phyloP scores from a whole-genome alignment of 2,113 vertebrate species.

The Lepisosteus osseus region DNA sequence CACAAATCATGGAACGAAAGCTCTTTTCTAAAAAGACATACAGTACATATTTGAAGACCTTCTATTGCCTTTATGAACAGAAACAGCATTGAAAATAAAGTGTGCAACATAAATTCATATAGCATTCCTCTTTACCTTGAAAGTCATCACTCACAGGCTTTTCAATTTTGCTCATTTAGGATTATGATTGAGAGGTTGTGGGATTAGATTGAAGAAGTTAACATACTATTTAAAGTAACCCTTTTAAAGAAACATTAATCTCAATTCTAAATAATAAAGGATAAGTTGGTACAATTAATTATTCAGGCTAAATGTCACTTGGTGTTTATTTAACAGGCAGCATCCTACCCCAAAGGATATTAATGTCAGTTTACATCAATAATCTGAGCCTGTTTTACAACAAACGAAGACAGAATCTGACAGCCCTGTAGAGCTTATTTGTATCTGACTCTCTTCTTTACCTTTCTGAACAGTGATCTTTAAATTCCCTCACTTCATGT shows the following conservation, averaged over 20 bases:
- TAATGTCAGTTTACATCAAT: slow-evolving; percentile 35
- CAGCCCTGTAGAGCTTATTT: no score
- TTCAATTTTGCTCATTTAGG: slow-evolving; percentile 17
- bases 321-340: slow-evolving; percentile 32
- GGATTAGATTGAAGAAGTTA: slow-evolving; percentile 15
- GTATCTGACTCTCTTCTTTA: no score
- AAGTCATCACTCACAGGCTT: no score
- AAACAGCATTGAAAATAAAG: no score
- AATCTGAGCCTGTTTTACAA: slow-evolving; percentile 22
- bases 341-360: slow-evolving; percentile 30
- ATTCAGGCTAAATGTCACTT: slow-evolving; percentile 38
- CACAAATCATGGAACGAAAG: no score
- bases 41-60: no score
- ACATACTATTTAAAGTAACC: slow-evolving; percentile 14
- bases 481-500: no score
- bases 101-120: no score
- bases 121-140: no score
- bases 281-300: slow-evolving; percentile 34
- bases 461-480: no score
- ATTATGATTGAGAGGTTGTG: slow-evolving; percentile 9
- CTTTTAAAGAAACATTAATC: slow-evolving; percentile 27
- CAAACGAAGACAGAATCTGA: neutral
- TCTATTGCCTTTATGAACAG: no score
- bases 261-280: slow-evolving; percentile 17
- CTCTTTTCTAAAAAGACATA: no score